Base-by-base conservation (phyloP, 2,888 invertebrate genomes). In the Andrena minutula region DNA sequence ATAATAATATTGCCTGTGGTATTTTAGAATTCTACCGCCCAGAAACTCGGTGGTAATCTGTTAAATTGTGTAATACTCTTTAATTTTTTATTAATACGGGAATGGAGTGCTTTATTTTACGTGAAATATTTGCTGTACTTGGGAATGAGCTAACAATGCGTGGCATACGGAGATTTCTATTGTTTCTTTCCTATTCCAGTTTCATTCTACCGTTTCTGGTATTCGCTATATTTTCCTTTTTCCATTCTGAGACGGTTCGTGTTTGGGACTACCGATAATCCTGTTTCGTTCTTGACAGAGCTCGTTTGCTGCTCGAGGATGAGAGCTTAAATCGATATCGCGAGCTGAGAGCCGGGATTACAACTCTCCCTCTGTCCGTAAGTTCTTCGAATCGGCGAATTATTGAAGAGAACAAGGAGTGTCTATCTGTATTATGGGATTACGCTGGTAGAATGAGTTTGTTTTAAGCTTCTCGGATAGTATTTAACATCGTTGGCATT, bases 291-390 rank as follows among this genome's bases (percentile, higher is more conserved):
- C 47, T 41, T 10, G 60, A 41, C 35, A 30, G n/a, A 16, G 23
- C 12, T 35, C 41, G 12, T 51, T 26, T 35, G 53, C 63, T 12
- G 35, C 23, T 63, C 49, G 63, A n/a, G 32, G 4, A 49, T 47
- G 30, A 58, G 51, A 65, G 56, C 76, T 63, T 60, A 35, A 32
- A 75, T 61, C 84, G 65, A 79, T 68, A 53, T 63, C 65, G 51
- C 58, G 71, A 79, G 71, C 72, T 51, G 41, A 49, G n/a, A 58
- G 72, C 28, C 51, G n/a, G 32, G 76, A 79, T 85, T 83, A 84
- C 71, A 69, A 65, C 56, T 30, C 28, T 8, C 49, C 23, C 26
- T 10, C 26, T 1, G 26, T 2, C 30, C 49, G 73, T 60, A 69
- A 81, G 41, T 84, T 75, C 53, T 49, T 58, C 41, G 30, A 68